Percentiles rank a stretch among this genome's conserved stretches.
phyloP scores from a whole-genome alignment of 92 coral and sea anemone species.

The Umimayanthus kanabou region DNA sequence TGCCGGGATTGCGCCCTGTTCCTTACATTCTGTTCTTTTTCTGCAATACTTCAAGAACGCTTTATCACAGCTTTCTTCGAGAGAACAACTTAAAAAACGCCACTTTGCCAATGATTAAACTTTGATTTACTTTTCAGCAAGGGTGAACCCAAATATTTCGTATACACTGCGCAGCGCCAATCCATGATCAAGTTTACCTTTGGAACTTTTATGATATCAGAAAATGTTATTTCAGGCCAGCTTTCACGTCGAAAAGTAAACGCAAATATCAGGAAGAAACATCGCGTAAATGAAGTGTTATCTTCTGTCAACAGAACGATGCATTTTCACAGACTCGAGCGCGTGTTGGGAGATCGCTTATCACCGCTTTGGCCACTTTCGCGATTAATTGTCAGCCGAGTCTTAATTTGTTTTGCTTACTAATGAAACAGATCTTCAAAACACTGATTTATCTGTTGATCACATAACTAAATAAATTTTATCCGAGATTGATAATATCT shows the following conservation, averaged over 20 bases:
- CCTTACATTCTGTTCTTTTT: background rate
- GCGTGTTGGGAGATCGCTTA: background rate
- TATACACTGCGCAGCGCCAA: background rate
- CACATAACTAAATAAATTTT: background rate
- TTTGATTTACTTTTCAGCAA: background rate
- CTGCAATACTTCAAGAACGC: background rate
- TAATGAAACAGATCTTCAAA: conserved; percentile 14
- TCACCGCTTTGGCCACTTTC: background rate
- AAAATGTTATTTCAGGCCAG: background rate
- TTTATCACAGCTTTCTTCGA: background rate
- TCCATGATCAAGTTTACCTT: background rate
- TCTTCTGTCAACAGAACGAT: background rate
- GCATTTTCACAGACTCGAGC: background rate
- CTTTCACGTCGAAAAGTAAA: background rate
- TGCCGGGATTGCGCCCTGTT: background rate
- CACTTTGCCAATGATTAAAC: background rate
- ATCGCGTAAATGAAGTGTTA: background rate
- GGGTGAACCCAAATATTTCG: background rate
- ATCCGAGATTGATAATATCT: background rate
- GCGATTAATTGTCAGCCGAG: background rate
- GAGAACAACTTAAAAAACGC: no score
- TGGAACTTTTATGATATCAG: background rate
- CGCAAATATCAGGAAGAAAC: background rate
- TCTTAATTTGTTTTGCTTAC: background rate
- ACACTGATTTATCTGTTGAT: background rate